Evolutionary conservation across 2,113 vertebrate species (phyloP).

Genomic region (Pluvialis apricaria): DNA sequence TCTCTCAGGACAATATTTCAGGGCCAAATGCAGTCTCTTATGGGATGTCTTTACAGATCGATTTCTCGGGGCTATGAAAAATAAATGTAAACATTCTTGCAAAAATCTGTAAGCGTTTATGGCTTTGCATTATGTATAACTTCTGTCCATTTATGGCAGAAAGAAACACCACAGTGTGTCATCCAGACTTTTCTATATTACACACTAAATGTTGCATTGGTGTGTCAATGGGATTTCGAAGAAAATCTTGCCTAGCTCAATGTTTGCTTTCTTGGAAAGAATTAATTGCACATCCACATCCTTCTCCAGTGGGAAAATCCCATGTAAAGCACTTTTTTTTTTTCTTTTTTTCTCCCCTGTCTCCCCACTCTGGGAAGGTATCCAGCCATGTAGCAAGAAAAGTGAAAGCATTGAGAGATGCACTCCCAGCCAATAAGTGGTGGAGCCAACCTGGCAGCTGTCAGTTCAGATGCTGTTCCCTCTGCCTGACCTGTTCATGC

Average conservation of each 20-base stretch:
- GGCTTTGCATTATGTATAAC: constrained; percentile 2
- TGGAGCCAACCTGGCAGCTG: not conserved
- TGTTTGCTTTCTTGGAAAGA: not conserved
- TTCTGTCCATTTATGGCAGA: not conserved
- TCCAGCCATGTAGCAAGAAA: not conserved
- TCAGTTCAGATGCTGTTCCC: not conserved
- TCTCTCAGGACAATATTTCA: not conserved
- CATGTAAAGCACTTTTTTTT: accelerated
- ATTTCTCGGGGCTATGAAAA: constrained; percentile 59
- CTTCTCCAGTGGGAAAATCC: not conserved
- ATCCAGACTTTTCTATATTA: not conserved
- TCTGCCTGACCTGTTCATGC: not conserved
- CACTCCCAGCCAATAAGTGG: not conserved
- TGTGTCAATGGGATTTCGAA: not conserved
- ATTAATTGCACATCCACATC: not conserved
- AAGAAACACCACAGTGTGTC: not conserved
- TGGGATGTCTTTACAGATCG: constrained; percentile 23
- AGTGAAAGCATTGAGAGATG: not conserved
- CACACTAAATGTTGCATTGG: not conserved
- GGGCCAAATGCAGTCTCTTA: constrained; percentile 19
- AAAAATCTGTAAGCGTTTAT: constrained; percentile 10
- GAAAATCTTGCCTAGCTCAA: not conserved
- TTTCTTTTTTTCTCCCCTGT: accelerated
- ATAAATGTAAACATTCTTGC: constrained; percentile 48
- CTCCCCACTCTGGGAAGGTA: not conserved